Conservation (phyloP, 2,797 vertebrate genomes). For the Gymnocypris eckloni region DNA sequence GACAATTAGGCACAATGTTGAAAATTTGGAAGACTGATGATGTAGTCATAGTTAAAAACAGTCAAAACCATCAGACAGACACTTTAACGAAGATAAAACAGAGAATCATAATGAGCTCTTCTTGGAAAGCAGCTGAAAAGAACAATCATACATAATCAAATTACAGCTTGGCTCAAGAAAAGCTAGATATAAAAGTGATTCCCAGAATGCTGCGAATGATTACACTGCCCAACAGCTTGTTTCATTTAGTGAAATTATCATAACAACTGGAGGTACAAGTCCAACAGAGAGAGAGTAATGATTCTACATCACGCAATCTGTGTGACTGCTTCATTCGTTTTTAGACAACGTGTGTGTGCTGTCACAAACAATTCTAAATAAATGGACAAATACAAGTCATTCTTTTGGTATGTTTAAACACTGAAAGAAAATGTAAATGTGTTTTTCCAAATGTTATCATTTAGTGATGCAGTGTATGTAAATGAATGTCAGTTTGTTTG, state of each 20-base stretch:
- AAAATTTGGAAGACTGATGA: background rate
- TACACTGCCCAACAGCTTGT: background rate
- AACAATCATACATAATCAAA: background rate
- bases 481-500: background rate
- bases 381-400: background rate
- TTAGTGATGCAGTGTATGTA: background rate
- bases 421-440: background rate
- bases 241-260: background rate
- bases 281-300: background rate
- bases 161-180: background rate
- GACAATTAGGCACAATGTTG: too few relatives aligned
- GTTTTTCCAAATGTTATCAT: background rate
- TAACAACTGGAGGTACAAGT: background rate
- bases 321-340: background rate
- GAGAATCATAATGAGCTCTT: background rate
- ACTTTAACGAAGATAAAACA: background rate
- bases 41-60: background rate
- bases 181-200: background rate
- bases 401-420: background rate
- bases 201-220: constrained; percentile 16
- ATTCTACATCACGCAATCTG: background rate
- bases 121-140: background rate
- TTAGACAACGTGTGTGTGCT: background rate
- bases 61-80: background rate
- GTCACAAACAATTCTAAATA: background rate